phyloP scores from a whole-genome alignment of 2,888 invertebrate genomes.

The Nomada fucata region DNA sequence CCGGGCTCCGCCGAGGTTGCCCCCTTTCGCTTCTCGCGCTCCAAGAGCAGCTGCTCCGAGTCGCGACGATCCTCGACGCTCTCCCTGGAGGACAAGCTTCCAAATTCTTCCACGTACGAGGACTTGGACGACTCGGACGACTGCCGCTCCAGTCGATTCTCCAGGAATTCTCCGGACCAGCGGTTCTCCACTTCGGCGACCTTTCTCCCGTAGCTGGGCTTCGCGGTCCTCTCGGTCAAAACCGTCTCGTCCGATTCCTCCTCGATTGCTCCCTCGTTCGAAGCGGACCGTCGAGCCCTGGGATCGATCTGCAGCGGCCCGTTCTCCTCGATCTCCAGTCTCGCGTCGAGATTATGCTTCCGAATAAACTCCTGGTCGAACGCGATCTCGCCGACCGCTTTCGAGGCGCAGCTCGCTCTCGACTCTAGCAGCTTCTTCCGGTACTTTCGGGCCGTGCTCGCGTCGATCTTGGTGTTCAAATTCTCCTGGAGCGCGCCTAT shows the following conservation, averaged over 20 bases:
- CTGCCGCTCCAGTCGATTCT: conserved; percentile 69
- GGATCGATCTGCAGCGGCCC: conserved; percentile 65
- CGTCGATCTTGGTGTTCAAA: conserved; percentile 75
- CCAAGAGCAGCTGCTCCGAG: background rate
- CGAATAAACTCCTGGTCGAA: conserved; percentile 77
- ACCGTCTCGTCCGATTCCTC: conserved; percentile 28
- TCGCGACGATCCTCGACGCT: conserved; percentile 65
- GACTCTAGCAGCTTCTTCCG: conserved; percentile 72
- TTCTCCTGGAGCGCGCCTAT: conserved; percentile 77
- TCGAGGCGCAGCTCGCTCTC: conserved; percentile 45
- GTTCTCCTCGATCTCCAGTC: conserved; percentile 76
- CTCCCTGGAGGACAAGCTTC: conserved; percentile 78
- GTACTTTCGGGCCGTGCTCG: conserved; percentile 75
- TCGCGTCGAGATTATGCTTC: conserved; percentile 74
- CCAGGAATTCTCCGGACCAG: conserved; percentile 81
- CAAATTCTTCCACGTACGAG: conserved; percentile 79
- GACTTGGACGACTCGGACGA: conserved; percentile 80
- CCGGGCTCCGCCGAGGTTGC: background rate
- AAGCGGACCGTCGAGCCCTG: conserved; percentile 58
- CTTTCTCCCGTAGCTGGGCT: conserved; percentile 74
- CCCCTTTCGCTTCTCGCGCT: background rate
- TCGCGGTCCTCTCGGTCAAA: background rate
- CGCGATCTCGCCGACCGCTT: conserved; percentile 64
- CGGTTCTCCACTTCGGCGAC: conserved; percentile 79
- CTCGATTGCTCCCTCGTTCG: conserved; percentile 57